These are phyloP conservation scores for Pseudachorutes palmiensis DNA, from an alignment of 1,140 invertebrate genomes.

Conservation along the genomic window DNA sequence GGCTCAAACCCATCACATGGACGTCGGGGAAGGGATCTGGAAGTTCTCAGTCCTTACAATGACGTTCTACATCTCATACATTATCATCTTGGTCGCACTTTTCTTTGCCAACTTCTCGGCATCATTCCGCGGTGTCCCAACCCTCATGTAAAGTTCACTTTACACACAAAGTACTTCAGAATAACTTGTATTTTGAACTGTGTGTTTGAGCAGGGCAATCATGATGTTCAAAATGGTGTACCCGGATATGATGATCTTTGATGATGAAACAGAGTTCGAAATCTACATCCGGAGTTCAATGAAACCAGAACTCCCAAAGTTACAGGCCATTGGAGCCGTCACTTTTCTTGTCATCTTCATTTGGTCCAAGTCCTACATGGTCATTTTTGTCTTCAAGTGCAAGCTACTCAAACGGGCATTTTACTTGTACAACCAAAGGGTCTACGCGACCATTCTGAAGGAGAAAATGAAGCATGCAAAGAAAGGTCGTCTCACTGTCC, in stretches of 20 bases:
- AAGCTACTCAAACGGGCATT: slow-evolving; percentile 29
- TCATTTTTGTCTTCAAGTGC: slow-evolving; percentile 25
- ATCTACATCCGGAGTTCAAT: neutral
- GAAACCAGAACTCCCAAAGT: neutral
- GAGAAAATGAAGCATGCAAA: slow-evolving; percentile 21
- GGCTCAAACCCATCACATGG: neutral
- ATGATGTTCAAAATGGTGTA: neutral
- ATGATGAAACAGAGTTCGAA: neutral
- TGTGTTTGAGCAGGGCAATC: too few species aligned
- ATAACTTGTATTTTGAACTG: too few species aligned
- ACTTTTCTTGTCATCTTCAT: slow-evolving; percentile 16
- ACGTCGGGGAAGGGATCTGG: slow-evolving; percentile 4
- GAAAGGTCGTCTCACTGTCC: slow-evolving; percentile 18
- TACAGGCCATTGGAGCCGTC: neutral
- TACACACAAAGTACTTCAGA: too few species aligned
- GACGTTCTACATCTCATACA: neutral
- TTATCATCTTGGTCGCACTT: neutral
- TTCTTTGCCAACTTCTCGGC: neutral
- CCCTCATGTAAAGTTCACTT: too few species aligned
- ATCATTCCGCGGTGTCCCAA: neutral
- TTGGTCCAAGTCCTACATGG: slow-evolving; percentile 17
- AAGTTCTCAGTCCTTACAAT: neutral
- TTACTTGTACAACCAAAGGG: slow-evolving; percentile 24
- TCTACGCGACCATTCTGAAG: slow-evolving; percentile 21
- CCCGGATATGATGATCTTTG: neutral